Conservation (phyloP, 2,797 vertebrate genomes). For the Scyliorhinus canicula region DNA sequence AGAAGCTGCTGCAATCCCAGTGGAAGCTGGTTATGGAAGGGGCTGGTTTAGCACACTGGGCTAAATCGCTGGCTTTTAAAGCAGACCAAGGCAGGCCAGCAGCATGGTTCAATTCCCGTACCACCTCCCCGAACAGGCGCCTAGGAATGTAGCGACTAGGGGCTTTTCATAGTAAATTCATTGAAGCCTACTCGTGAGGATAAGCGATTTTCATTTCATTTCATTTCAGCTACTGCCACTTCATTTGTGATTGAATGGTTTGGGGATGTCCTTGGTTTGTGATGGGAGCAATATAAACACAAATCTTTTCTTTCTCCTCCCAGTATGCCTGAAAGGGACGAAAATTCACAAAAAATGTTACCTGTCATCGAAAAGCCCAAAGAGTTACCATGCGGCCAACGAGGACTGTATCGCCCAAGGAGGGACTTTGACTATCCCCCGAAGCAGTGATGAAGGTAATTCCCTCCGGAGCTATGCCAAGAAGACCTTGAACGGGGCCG, state of each 20-base stretch:
- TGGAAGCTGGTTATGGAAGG: too few species aligned
- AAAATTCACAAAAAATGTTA: constrained; percentile 90
- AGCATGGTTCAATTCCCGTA: too few species aligned
- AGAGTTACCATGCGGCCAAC: constrained; percentile 87
- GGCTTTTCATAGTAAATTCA: too few species aligned
- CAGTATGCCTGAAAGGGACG: constrained; percentile 90
- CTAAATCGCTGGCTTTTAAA: too few species aligned
- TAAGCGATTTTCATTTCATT: too few species aligned
- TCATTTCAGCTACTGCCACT: background rate
- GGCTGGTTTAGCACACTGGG: too few species aligned
- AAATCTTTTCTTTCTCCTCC: background rate
- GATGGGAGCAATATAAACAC: background rate
- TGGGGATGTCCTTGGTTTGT: background rate
- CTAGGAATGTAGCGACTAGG: too few species aligned
- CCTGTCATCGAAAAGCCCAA: constrained; percentile 72
- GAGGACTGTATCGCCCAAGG: constrained; percentile 94
- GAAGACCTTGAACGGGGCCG: constrained; percentile 63
- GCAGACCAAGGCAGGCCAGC: too few species aligned
- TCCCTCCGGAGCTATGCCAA: constrained; percentile 77
- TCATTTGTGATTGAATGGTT: too few species aligned
- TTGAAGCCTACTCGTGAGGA: too few species aligned
- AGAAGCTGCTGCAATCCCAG: too few species aligned
- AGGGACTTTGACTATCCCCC: constrained; percentile 80
- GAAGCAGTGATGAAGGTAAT: constrained; percentile 70
- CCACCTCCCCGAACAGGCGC: too few species aligned